phyloP scores from a whole-genome alignment of 53 echinoderm and acorn worm genomes.

The Patiria pectinifera region DNA sequence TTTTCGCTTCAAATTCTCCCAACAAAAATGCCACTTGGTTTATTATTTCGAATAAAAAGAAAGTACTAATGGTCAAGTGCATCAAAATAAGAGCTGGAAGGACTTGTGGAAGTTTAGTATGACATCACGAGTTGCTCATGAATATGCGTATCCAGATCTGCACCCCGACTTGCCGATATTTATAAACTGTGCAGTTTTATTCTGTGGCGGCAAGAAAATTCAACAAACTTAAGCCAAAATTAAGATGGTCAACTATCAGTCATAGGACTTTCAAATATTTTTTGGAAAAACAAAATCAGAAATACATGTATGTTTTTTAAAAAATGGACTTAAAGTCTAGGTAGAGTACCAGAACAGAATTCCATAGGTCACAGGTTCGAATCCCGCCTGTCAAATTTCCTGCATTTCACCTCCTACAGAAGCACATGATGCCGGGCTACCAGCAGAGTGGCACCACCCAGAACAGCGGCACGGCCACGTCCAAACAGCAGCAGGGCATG shows the following conservation, averaged over 20 bases:
- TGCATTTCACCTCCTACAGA: constrained; percentile 10
- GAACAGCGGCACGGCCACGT: constrained; percentile 66
- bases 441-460: constrained; percentile 81
- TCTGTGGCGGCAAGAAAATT: too few relatives aligned
- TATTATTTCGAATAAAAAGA: not conserved
- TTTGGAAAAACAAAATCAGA: too few relatives aligned
- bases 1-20: not conserved
- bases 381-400: not conserved
- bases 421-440: constrained; percentile 90
- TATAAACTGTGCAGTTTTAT: too few relatives aligned
- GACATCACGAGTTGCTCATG: not conserved
- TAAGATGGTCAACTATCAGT: too few relatives aligned
- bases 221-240: too few relatives aligned
- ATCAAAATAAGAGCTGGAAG: not conserved
- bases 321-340: too few relatives aligned
- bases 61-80: too few relatives aligned
- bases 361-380: not conserved
- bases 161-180: too few relatives aligned
- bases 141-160: not conserved
- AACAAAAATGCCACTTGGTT: not conserved
- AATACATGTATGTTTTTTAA: too few relatives aligned
- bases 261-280: too few relatives aligned
- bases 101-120: not conserved
- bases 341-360: not conserved
- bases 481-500: constrained; percentile 70